These are phyloP conservation scores for Australoheros scitulus DNA, from an alignment of 2,113 vertebrate genomes.

Conservation along the genomic window DNA sequence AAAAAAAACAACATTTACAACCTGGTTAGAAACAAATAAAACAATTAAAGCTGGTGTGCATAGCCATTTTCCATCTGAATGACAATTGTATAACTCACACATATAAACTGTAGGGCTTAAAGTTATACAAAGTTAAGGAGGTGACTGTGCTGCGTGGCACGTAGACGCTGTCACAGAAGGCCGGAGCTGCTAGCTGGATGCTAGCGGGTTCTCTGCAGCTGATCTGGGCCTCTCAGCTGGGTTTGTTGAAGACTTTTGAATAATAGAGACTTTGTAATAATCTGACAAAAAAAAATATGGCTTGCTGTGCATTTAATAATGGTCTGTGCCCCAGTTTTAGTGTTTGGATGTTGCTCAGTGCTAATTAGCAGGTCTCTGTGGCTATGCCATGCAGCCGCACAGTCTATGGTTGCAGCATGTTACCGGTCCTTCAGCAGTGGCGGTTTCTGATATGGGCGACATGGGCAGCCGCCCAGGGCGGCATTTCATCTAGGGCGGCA, in stretches of 20 bases:
- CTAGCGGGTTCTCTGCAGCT: background rate
- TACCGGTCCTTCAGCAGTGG: background rate
- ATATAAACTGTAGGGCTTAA: background rate
- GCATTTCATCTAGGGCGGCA: too few species aligned
- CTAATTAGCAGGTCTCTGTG: background rate
- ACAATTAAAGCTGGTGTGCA: background rate
- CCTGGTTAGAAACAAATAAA: background rate
- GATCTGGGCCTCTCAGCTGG: accelerated
- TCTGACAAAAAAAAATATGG: background rate
- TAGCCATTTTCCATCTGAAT: background rate
- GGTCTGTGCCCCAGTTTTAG: background rate
- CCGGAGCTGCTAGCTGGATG: too few species aligned
- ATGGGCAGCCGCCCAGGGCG: too few species aligned
- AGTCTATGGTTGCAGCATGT: background rate
- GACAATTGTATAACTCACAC: too few species aligned
- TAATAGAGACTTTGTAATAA: background rate
- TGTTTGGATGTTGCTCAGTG: background rate
- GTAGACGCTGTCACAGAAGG: background rate
- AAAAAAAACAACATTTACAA: too few species aligned
- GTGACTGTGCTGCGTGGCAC: background rate
- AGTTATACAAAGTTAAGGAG: background rate
- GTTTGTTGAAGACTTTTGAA: accelerated
- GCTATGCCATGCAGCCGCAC: background rate
- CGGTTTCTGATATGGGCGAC: too few species aligned
- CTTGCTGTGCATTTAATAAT: background rate